Conservation (phyloP, 2,797 vertebrate species). For the Peromyscus aztecus region DNA sequence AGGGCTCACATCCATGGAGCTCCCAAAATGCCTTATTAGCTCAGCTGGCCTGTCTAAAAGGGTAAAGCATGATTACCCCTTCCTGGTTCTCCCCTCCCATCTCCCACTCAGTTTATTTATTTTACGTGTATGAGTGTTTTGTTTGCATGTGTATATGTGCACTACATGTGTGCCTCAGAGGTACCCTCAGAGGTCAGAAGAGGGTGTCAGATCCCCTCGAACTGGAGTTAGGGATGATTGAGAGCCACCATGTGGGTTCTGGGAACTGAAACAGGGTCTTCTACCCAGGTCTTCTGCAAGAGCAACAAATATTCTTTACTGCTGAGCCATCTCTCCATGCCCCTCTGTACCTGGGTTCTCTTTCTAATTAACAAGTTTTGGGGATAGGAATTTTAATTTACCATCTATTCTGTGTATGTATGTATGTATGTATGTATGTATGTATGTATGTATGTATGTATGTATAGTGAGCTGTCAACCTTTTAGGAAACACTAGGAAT, state of each 20-base stretch:
- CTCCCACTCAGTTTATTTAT: neutral
- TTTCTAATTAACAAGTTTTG: constrained; percentile 46
- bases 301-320: neutral
- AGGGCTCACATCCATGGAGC: neutral
- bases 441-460: neutral
- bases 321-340: neutral
- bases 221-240: neutral
- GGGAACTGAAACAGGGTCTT: neutral
- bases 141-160: neutral
- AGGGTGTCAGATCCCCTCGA: neutral
- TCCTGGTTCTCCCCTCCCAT: neutral
- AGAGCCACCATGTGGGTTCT: neutral
- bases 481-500: neutral
- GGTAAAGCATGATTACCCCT: neutral
- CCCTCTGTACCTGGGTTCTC: neutral
- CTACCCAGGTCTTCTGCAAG: neutral
- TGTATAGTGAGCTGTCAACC: neutral
- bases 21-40: neutral
- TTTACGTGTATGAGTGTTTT: neutral
- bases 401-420: constrained; percentile 3
- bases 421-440: neutral
- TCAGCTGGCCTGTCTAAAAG: neutral
- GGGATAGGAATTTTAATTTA: constrained; percentile 13
- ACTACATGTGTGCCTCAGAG: too few relatives aligned
- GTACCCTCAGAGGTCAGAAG: neutral